These are phyloP conservation scores for Drosophila baimaii DNA, from an alignment of 1,140 invertebrate species.

Conservation along the genomic window DNA sequence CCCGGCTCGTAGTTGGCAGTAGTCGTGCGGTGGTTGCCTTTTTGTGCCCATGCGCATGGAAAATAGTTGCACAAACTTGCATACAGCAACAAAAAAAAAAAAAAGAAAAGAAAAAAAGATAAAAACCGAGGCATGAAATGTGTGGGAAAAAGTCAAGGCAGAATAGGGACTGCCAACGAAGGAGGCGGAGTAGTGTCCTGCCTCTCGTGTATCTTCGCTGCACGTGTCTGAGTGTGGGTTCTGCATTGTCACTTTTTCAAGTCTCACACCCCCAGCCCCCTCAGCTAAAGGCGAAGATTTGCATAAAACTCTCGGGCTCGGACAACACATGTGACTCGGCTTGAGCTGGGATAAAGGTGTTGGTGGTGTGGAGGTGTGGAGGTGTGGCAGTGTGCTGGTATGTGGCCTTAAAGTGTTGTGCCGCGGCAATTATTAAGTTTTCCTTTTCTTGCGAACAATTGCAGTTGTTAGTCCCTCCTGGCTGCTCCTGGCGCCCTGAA, in stretches of 20 bases:
- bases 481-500: conserved; percentile 36
- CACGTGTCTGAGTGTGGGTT: conserved; percentile 22
- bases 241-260: conserved; percentile 55
- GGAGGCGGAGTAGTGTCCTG: conserved; percentile 44
- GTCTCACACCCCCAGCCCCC: conserved; percentile 28
- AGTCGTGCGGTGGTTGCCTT: conserved; percentile 67
- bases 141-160: conserved; percentile 26
- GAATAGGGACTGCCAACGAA: conserved; percentile 44
- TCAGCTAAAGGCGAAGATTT: conserved; percentile 54
- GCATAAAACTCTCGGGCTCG: conserved; percentile 58
- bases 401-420: conserved; percentile 54
- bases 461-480: conserved; percentile 60
- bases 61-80: conserved; percentile 81
- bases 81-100: conserved; percentile 47
- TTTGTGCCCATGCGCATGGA: conserved; percentile 81
- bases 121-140: conserved; percentile 50
- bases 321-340: conserved; percentile 43
- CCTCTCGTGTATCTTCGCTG: conserved; percentile 34
- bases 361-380: neutral
- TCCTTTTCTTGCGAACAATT: conserved; percentile 47
- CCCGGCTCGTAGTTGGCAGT: conserved; percentile 27
- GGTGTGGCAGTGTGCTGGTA: neutral
- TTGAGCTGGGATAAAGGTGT: neutral
- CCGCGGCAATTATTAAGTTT: conserved; percentile 60
- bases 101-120: conserved; percentile 25